Evolutionary conservation across 2,888 invertebrate species (phyloP).

Genomic region (Ennomos fuscantarius): DNA sequence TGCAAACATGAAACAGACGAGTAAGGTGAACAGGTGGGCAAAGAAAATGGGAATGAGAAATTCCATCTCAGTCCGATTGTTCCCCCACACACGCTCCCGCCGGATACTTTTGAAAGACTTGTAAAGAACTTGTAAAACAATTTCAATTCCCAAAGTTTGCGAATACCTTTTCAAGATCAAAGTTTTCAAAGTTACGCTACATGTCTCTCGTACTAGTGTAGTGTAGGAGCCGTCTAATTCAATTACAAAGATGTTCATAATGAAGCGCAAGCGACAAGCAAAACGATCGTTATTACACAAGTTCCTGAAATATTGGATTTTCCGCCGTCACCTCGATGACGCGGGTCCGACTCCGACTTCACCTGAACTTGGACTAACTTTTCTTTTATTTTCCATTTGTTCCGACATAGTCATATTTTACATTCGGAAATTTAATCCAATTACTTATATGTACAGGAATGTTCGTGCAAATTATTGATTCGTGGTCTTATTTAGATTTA

Average conservation of each 20-base stretch:
- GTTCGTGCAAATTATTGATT: slow-evolving; percentile 1
- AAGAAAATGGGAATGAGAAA: neutral
- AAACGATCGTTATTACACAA: slow-evolving; percentile 37
- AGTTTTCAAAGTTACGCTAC: slow-evolving; percentile 11
- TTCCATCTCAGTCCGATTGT: slow-evolving; percentile 9
- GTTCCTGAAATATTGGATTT: slow-evolving; percentile 36
- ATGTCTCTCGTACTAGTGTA: slow-evolving; percentile 1
- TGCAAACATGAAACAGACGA: too few relatives aligned
- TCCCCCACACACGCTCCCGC: slow-evolving; percentile 13
- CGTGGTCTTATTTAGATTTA: neutral
- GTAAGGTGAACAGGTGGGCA: too few relatives aligned
- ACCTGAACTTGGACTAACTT: slow-evolving; percentile 27
- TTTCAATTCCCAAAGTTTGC: slow-evolving; percentile 21
- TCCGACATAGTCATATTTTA: slow-evolving; percentile 31
- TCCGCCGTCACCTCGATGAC: slow-evolving; percentile 35
- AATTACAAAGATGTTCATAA: slow-evolving; percentile 31
- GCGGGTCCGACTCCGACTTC: slow-evolving; percentile 28
- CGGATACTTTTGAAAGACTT: slow-evolving; percentile 5
- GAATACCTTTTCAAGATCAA: slow-evolving; percentile 23
- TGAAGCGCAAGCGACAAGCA: slow-evolving; percentile 27
- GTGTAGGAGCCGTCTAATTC: slow-evolving; percentile 20
- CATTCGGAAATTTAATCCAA: slow-evolving; percentile 17
- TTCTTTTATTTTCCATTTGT: slow-evolving; percentile 37
- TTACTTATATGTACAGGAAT: slow-evolving; percentile 2
- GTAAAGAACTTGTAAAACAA: slow-evolving; percentile 10